Base-by-base conservation (phyloP, 2,113 vertebrate genomes). In the Nyctereutes procyonoides region DNA sequence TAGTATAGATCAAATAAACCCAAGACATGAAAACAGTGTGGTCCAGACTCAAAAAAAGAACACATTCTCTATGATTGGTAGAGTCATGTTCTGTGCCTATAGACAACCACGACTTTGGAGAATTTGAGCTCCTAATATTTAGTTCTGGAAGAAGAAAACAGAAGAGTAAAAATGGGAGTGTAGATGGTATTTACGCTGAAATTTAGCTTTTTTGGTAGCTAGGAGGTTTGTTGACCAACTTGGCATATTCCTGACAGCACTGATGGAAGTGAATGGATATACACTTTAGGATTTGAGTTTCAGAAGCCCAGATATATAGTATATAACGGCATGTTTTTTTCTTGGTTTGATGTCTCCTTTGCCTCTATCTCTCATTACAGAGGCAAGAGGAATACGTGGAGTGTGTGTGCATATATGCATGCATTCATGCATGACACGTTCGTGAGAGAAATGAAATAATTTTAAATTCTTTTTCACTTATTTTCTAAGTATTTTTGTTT, bases 61-160 rank as follows among this genome's bases (percentile, higher is more conserved):
- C 12, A 32, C 12, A n/a, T 53, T 62, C 43, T 35, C 16, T 24
- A 20, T 5, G 5, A 53, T 9, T 5, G 12, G 10, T 9, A 20
- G 62, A 56, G 30, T 35, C 58, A 5, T 22, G 67, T 48, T 94
- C 58, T 74, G 13, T 67, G n/a, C 32, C 26, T 19, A 65, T 0
- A 86, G 19, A 60, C 35, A 85, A 17, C 73, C n/a, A 62, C 0
- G 32, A 79, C 43, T 93, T 67, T 30, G 81, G 24, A 13, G 58
- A 90, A 79, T 48, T 69, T 73, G 63, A 83, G 7, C 63, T 84
- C 13, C 8, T 19, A 83, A 32, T 62, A 51, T 19, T 94, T 35
- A 73, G 26, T 76, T 94, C 60, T 74, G 48, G 56, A 83, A 84
- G 15, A 53, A 81, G 51, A 35, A 71, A 95, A 93, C 38, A 13